Percentiles rank a stretch among this genome's conserved stretches.
Conservation (phyloP, 2,888 invertebrate genomes). For the Rhagonycha fulva region DNA sequence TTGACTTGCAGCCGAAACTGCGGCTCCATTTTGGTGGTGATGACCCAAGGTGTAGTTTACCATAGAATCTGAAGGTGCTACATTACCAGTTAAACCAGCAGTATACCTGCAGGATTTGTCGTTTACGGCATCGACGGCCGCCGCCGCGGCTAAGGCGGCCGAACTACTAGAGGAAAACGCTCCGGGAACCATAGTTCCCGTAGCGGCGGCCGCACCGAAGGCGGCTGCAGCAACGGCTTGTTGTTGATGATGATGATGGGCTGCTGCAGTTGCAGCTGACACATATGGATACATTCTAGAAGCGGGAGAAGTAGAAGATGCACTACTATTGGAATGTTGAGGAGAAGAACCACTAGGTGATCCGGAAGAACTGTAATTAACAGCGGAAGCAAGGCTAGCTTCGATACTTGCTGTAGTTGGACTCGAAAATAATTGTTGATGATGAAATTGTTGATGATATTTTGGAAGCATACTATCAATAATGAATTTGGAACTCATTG, state of each 20-base stretch:
- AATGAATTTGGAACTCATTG: slow-evolving; percentile 97
- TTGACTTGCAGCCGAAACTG: slow-evolving; percentile 66
- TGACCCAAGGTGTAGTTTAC: slow-evolving; percentile 81
- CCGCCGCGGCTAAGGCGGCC: slow-evolving; percentile 67
- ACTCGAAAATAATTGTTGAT: slow-evolving; percentile 66
- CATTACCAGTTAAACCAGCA: slow-evolving; percentile 64
- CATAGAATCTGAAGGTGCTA: slow-evolving; percentile 74
- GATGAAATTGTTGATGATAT: slow-evolving; percentile 82
- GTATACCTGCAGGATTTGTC: slow-evolving; percentile 85
- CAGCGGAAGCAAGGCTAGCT: slow-evolving; percentile 71
- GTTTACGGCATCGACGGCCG: slow-evolving; percentile 67
- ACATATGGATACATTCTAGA: slow-evolving; percentile 94
- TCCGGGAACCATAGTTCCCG: slow-evolving; percentile 66
- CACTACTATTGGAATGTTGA: slow-evolving; percentile 63
- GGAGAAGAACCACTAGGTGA: slow-evolving; percentile 73
- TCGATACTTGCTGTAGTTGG: slow-evolving; percentile 67
- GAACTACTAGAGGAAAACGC: slow-evolving; percentile 62
- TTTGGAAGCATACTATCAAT: slow-evolving; percentile 98
- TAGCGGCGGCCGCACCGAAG: slow-evolving; percentile 64
- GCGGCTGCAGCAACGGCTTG: slow-evolving; percentile 69
- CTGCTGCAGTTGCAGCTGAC: slow-evolving; percentile 66
- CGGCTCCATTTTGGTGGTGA: slow-evolving; percentile 69
- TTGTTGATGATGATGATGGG: slow-evolving; percentile 73
- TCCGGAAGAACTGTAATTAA: slow-evolving; percentile 62
- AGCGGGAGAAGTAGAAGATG: slow-evolving; percentile 64